Percentiles rank a stretch among this genome's conserved stretches.
Conservation (phyloP, 2,113 vertebrate genomes). For the Lepus timidus region DNA sequence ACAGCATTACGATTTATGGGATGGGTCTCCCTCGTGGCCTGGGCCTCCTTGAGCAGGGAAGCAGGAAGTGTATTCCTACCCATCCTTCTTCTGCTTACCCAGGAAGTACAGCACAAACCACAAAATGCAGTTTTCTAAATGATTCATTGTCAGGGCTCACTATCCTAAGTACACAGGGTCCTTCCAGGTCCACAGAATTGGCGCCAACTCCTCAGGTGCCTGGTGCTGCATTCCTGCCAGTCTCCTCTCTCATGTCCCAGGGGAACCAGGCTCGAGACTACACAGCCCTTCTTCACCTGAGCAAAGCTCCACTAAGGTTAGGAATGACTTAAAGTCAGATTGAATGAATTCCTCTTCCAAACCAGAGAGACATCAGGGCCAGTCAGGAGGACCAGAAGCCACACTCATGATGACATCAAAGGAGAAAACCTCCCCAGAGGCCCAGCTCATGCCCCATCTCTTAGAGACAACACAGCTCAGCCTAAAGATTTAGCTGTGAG, state of each 20-base stretch:
- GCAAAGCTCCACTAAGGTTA: neutral
- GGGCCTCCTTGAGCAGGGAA: neutral
- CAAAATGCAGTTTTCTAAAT: constrained; percentile 31
- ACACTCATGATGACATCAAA: neutral
- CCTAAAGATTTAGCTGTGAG: neutral
- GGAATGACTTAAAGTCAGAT: neutral
- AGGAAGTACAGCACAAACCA: neutral
- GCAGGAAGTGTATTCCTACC: neutral
- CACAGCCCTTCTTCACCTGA: neutral
- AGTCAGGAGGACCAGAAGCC: constrained; percentile 1
- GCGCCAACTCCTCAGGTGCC: neutral
- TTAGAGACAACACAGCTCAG: neutral
- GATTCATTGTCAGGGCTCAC: neutral
- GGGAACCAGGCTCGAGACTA: neutral
- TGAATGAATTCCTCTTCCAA: neutral
- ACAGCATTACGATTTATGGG: neutral
- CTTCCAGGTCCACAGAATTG: neutral
- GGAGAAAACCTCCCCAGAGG: neutral
- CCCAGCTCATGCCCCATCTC: neutral
- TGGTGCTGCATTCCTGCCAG: neutral
- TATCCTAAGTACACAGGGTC: neutral
- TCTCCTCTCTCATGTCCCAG: neutral
- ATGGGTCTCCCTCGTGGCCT: neutral
- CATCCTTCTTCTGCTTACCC: constrained; percentile 6
- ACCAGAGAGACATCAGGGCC: neutral